A percentile compares a stretch with the other conserved stretches of the same genome.
These are phyloP conservation scores for Iguana delicatissima DNA, from an alignment of 2,797 vertebrate species.

Conservation along the genomic window DNA sequence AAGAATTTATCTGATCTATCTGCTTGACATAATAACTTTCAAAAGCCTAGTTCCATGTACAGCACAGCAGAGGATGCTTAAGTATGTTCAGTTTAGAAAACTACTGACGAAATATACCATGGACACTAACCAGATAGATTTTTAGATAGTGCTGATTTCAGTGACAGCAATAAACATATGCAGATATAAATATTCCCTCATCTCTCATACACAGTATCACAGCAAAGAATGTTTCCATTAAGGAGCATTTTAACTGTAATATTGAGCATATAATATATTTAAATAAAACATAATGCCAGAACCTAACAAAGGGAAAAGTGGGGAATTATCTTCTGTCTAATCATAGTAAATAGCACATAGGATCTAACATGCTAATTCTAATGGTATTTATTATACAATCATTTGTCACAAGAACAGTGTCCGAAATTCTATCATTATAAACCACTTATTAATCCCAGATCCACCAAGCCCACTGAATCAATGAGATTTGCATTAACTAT, in stretches of 20 bases:
- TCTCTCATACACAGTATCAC: neutral
- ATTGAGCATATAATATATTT: neutral
- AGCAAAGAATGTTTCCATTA: neutral
- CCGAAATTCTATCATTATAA: neutral
- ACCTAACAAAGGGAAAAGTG: neutral
- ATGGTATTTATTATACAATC: neutral
- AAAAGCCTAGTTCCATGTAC: neutral
- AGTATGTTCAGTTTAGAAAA: neutral
- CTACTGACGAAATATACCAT: neutral
- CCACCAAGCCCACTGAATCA: too few relatives aligned
- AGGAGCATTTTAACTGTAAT: neutral
- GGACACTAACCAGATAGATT: neutral
- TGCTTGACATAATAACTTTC: slow-evolving; percentile 13
- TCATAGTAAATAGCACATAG: neutral
- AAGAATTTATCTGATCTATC: slow-evolving; percentile 5
- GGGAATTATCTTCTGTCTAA: neutral
- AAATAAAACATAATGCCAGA: neutral
- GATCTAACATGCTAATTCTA: neutral
- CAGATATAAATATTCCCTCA: neutral
- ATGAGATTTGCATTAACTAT: too few relatives aligned
- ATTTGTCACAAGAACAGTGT: neutral
- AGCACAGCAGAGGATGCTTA: neutral
- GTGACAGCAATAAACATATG: neutral
- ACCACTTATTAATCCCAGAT: too few relatives aligned
- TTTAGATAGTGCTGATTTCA: neutral